Base-by-base conservation (phyloP, 1,140 invertebrate species). In the Doryteuthis pealeii region DNA sequence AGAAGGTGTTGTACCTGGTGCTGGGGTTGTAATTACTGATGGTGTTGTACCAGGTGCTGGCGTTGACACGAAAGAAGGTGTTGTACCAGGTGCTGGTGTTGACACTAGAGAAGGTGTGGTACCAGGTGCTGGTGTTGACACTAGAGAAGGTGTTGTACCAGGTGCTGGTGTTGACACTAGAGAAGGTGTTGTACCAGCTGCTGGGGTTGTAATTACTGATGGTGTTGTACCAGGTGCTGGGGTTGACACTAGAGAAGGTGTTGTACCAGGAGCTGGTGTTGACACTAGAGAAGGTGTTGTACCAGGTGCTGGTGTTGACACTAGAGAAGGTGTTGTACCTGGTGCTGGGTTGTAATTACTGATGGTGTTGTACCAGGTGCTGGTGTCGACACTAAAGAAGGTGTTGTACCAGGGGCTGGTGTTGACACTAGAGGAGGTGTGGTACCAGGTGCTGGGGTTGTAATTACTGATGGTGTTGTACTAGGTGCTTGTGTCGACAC, bases 251-350 rank as follows among this genome's bases (percentile, higher is more conserved):
- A 22, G 58, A 31, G 2, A 30, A 22, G 45, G 66, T 22, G 31
- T 32, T 62, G 43, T 33, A 76, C 31, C 45, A 26, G 49, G n/a
- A 72, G 65, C 54, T 73, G 26, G 32, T 45, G 65, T 54, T 73
- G 22, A 33, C 62, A 31, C 35, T 40, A 10, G 18, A 8, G 5
- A 10, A 3, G 3, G 10, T 40, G 35, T 40, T 40, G 35, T 40
- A 6, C 10, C 4, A 40, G 35, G 35, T 40, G 35, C 35, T 40
- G 35, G 3, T 40, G 54, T n/a, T 2, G 54, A 8, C 26, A 4
- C 26, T 58, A 15, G 18, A 10, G 3, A 3, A 0, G 5, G 18
- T 58, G 54, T n/a, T 58, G 2, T 58, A 4, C 4, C 3, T 10
- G 35, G 35, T 40, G 35, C 35, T 40, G 35, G 10, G 35, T 40